Base-by-base conservation (phyloP, 2,113 vertebrate species). In the Coryphaenoides rupestris region DNA sequence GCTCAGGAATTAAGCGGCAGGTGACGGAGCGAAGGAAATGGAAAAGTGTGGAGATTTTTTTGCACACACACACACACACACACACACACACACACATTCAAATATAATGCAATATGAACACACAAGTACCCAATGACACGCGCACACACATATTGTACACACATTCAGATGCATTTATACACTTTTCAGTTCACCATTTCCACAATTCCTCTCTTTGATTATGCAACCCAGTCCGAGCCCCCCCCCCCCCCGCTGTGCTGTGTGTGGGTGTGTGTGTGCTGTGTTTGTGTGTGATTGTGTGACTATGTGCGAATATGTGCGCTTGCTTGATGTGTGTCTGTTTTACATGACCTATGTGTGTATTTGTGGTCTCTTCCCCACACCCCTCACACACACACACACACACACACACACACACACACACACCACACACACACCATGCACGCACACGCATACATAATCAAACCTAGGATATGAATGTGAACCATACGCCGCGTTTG, bases 1-100 rank as follows among this genome's bases (percentile, higher is more conserved):
- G 47, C 92, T 66, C 69, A 40, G 70, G 80, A 77, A 84, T 88
- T 87, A 87, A 86, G 75, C 84, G 62, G 74, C 80, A 82, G 83
- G 80, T 82, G 80, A 76, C 78, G 15, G 47, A 13, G 47, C 15
- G 3, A 63, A 73, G 52, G 71, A 79, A 67, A 60, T 62, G 54
- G 55, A 68, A 73, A 71, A 62, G 73, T 66, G 72, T 58, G 75
- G 58, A 54, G 65, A 70, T 59, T 73, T 69, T 74, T 52, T 22
- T 23, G 58, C 46, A 26, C 55, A 66, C 15, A 21, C 56, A 14
- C 65, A 66, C 28, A 23, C 26, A 61, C 58, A 59, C 19, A 59
- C 17, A 54, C 19, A 59, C 23, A 52, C 56, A 52, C 65, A 59
- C 49, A 53, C 23, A 16, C 17, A 62, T 3, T 16, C 45, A 46